These are phyloP conservation scores for Cavia aperea DNA, from an alignment of 2,113 vertebrate genomes.

Conservation along the genomic window DNA sequence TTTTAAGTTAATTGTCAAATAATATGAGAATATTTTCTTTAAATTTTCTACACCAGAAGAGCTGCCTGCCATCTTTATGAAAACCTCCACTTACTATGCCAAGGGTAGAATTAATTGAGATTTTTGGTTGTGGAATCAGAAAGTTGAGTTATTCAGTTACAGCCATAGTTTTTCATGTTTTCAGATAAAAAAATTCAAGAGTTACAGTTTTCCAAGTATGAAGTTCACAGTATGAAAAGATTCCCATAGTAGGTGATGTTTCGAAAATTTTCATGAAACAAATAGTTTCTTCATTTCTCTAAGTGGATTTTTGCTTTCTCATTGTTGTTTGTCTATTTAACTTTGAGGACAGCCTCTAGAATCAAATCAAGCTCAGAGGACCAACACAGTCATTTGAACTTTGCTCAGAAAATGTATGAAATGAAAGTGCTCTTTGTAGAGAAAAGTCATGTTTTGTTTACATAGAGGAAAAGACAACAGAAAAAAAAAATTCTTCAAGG, in stretches of 20 bases:
- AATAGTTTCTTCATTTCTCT: neutral
- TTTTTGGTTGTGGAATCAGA: neutral
- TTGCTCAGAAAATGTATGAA: conserved; percentile 50
- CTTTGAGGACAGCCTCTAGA: conserved; percentile 1
- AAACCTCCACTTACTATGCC: neutral
- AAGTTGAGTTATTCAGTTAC: conserved; percentile 5
- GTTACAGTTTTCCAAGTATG: neutral
- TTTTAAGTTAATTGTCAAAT: neutral
- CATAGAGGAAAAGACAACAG: neutral
- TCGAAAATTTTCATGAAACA: neutral
- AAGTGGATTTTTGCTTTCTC: neutral
- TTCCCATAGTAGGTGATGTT: neutral
- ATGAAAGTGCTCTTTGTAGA: conserved; percentile 34
- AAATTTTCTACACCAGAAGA: neutral
- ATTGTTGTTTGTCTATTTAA: neutral
- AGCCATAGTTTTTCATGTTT: neutral
- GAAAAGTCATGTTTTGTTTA: conserved; percentile 49
- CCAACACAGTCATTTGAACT: conserved; percentile 32
- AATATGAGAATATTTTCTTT: neutral
- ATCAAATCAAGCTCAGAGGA: conserved; percentile 47
- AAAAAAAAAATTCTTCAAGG: conserved; percentile 40
- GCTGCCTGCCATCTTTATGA: neutral
- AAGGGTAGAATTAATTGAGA: neutral
- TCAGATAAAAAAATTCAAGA: neutral
- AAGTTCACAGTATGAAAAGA: neutral